Evolutionary conservation across 2,797 vertebrate genomes (phyloP).

Genomic region (Danio aesculapii): DNA sequence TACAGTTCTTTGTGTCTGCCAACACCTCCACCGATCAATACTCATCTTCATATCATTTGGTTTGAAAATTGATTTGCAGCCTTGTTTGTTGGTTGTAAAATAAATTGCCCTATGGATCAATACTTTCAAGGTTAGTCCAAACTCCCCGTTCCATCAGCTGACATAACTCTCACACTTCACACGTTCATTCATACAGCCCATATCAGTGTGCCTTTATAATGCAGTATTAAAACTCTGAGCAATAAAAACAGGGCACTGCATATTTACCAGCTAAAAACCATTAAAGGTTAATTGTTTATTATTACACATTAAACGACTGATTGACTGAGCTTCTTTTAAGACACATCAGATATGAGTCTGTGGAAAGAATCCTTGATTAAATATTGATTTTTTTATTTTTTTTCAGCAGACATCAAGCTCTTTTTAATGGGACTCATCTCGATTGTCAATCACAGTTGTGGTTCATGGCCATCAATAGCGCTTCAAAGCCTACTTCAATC

Average conservation of each 20-base stretch:
- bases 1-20: conserved; percentile 16
- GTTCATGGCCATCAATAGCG: background rate
- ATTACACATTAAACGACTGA: conserved; percentile 19
- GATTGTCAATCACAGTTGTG: conserved; percentile 49
- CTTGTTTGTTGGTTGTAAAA: conserved; percentile 30
- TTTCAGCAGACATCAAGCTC: conserved; percentile 44
- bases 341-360: conserved; percentile 45
- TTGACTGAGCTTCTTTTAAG: conserved; percentile 44
- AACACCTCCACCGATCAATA: conserved; percentile 51
- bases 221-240: background rate
- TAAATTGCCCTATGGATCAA: conserved; percentile 48
- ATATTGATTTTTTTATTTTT: conserved; percentile 54
- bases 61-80: conserved; percentile 50
- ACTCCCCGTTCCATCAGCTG: conserved; percentile 16
- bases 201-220: background rate
- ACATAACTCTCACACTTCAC: conserved; percentile 10
- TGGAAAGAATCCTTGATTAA: conserved; percentile 52
- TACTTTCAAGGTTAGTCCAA: conserved; percentile 53
- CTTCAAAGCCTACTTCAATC: conserved; percentile 21
- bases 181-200: conserved; percentile 12
- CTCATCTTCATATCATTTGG: conserved; percentile 52
- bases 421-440: conserved; percentile 60
- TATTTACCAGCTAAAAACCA: conserved; percentile 1
- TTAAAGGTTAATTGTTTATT: conserved; percentile 11
- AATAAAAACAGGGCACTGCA: conserved; percentile 5